Percentiles rank a stretch among this genome's conserved stretches.
These are phyloP conservation scores for Tribolium castaneum DNA, from an alignment of 1,140 invertebrate species.

Conservation along the genomic window DNA sequence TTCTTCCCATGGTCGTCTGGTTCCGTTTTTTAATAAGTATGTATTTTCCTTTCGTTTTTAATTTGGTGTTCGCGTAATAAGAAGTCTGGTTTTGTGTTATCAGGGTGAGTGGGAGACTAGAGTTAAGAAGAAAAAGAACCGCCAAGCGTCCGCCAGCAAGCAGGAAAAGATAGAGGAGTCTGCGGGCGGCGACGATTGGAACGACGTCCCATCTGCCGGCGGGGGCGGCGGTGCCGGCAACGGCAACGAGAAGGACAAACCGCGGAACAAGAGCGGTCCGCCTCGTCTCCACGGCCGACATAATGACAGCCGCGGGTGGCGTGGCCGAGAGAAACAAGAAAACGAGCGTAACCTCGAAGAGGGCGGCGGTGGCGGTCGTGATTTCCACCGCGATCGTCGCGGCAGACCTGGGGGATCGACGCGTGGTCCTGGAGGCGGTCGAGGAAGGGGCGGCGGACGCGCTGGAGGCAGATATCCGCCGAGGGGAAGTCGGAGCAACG, in stretches of 20 bases:
- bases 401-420: slow-evolving; percentile 60
- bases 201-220: slow-evolving; percentile 62
- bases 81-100: slow-evolving; percentile 44
- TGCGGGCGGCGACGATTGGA: slow-evolving; percentile 62
- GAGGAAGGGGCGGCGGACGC: slow-evolving; percentile 68
- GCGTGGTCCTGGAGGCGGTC: slow-evolving; percentile 68
- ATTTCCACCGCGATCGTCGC: slow-evolving; percentile 50
- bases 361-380: slow-evolving; percentile 54
- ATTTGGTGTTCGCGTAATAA: not conserved
- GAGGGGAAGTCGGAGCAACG: slow-evolving; percentile 55
- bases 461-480: slow-evolving; percentile 61
- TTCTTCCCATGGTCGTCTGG: too few species aligned
- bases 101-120: slow-evolving; percentile 82
- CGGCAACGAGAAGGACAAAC: slow-evolving; percentile 60
- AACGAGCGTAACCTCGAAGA: slow-evolving; percentile 61
- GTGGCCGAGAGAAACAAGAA: slow-evolving; percentile 61
- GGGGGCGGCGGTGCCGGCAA: slow-evolving; percentile 60
- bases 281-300: slow-evolving; percentile 55
- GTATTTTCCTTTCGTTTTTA: not conserved
- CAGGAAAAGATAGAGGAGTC: slow-evolving; percentile 63
- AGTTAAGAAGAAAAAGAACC: slow-evolving; percentile 89
- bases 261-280: slow-evolving; percentile 61
- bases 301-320: slow-evolving; percentile 60
- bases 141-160: slow-evolving; percentile 65
- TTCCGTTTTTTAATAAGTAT: not conserved